phyloP scores from a whole-genome alignment of 92 coral and sea anemone species.

The Porites evermanni region DNA sequence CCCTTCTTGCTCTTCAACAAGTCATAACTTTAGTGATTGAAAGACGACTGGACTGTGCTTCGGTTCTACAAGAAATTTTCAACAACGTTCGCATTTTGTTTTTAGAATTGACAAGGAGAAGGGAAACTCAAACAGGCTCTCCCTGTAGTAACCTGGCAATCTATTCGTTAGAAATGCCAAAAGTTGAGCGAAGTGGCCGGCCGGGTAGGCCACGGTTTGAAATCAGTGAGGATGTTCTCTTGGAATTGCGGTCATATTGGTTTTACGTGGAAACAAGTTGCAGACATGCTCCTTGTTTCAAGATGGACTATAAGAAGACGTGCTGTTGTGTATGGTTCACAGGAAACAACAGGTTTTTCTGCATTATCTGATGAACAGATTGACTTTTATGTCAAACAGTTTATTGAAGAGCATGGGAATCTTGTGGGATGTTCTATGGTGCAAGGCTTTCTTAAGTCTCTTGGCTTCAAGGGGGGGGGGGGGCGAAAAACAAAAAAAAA shows the following conservation, averaged over 20 bases:
- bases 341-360: slow-evolving; percentile 23
- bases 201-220: too few relatives aligned
- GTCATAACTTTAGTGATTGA: slow-evolving; percentile 22
- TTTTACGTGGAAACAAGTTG: slow-evolving; percentile 32
- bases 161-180: too few relatives aligned
- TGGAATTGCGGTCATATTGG: slow-evolving; percentile 33
- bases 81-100: slow-evolving; percentile 32
- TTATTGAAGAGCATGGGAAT: slow-evolving; percentile 31
- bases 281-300: slow-evolving; percentile 44
- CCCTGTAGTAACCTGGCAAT: too few relatives aligned
- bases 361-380: slow-evolving; percentile 35
- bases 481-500: too few relatives aligned
- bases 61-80: slow-evolving; percentile 16
- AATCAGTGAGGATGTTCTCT: too few relatives aligned
- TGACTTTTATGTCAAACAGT: slow-evolving; percentile 1
- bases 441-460: slow-evolving; percentile 22
- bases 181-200: too few relatives aligned
- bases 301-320: slow-evolving; percentile 47
- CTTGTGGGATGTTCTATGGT: slow-evolving; percentile 44
- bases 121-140: too few relatives aligned
- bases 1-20: slow-evolving; percentile 50
- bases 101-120: slow-evolving; percentile 1
- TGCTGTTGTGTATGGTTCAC: slow-evolving; percentile 26
- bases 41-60: slow-evolving; percentile 22
- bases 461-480: not conserved